Conservation (phyloP, 2,888 invertebrate genomes). For the Rutpela maculata region DNA sequence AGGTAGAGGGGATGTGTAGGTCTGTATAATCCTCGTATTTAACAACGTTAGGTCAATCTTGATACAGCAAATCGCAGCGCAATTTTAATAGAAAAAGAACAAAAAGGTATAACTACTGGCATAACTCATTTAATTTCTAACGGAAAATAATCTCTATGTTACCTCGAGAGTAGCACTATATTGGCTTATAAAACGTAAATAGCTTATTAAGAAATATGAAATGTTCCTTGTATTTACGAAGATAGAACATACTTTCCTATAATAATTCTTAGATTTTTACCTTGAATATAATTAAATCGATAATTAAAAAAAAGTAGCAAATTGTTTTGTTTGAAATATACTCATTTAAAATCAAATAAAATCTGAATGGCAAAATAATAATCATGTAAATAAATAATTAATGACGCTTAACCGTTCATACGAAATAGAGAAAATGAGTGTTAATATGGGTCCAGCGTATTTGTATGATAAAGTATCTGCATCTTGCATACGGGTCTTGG, state of each 20-base stretch:
- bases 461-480: too few relatives aligned
- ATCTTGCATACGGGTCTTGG: too few relatives aligned
- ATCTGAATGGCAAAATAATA: not conserved
- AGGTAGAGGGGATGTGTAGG: slow-evolving; percentile 43
- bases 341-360: not conserved
- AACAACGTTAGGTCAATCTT: slow-evolving; percentile 62
- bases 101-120: slow-evolving; percentile 56
- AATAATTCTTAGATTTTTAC: slow-evolving; percentile 51
- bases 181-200: slow-evolving; percentile 38
- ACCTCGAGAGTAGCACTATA: slow-evolving; percentile 45
- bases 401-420: not conserved
- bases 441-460: not conserved
- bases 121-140: slow-evolving; percentile 62
- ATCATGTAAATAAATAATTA: not conserved
- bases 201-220: slow-evolving; percentile 54
- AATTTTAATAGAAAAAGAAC: slow-evolving; percentile 62
- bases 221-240: slow-evolving; percentile 55
- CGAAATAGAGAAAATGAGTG: too few relatives aligned
- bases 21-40: slow-evolving; percentile 58
- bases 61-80: slow-evolving; percentile 60
- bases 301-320: slow-evolving; percentile 2
- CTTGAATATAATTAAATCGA: slow-evolving; percentile 44
- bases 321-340: not conserved
- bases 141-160: slow-evolving; percentile 55
- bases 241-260: slow-evolving; percentile 53